These are phyloP conservation scores for Zygogramma bicolorata DNA, from an alignment of 2,888 invertebrate genomes.

Conservation along the genomic window DNA sequence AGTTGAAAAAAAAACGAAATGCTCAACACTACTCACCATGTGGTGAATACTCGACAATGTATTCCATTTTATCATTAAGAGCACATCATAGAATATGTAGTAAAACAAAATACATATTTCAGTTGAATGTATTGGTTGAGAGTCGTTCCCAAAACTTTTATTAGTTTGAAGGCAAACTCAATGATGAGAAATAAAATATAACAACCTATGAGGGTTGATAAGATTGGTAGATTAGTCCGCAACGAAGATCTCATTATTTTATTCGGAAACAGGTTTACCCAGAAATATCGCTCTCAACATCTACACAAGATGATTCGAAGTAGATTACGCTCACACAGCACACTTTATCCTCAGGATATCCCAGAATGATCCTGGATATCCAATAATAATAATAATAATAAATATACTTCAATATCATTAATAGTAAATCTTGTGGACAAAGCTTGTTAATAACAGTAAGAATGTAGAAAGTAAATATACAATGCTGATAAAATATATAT, in stretches of 20 bases:
- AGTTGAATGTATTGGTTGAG: neutral
- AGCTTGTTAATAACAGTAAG: too few species aligned
- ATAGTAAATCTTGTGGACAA: too few species aligned
- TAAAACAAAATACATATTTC: neutral
- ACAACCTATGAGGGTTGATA: conserved; percentile 15
- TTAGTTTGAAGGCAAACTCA: conserved; percentile 18
- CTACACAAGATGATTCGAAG: conserved; percentile 23
- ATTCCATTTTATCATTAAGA: conserved; percentile 19
- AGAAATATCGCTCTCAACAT: conserved; percentile 28
- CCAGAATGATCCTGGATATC: too few species aligned
- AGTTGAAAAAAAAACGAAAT: conserved; percentile 6
- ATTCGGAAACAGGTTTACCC: conserved; percentile 23
- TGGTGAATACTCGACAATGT: conserved; percentile 17
- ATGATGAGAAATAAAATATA: conserved; percentile 20
- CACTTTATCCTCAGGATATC: too few species aligned
- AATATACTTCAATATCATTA: too few species aligned
- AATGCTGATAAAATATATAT: too few species aligned
- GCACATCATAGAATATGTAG: conserved; percentile 15
- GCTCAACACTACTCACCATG: conserved; percentile 20
- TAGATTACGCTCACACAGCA: too few species aligned
- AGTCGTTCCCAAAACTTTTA: conserved; percentile 10
- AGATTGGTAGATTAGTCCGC: conserved; percentile 3
- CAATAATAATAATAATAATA: too few species aligned
- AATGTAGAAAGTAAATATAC: too few species aligned
- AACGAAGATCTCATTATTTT: conserved; percentile 18